Evolutionary conservation across 2,888 invertebrate genomes (phyloP).

Genomic region (Dicroscelio sp.): DNA sequence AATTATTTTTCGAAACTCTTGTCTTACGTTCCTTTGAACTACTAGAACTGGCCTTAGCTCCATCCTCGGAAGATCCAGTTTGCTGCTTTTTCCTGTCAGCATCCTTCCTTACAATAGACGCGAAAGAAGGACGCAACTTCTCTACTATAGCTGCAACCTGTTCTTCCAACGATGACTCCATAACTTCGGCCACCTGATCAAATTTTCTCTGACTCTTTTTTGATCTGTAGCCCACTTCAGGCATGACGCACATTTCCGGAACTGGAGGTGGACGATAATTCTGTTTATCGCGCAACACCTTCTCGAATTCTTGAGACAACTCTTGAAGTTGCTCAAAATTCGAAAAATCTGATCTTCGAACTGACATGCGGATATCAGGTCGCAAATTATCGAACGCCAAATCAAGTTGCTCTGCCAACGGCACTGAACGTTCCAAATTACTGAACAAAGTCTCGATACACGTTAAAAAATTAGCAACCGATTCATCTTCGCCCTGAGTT

Average conservation of each 20-base stretch:
- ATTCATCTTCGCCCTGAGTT: slow-evolving; percentile 50
- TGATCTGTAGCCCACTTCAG: neutral
- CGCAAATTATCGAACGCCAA: too few species aligned
- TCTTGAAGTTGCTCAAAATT: neutral
- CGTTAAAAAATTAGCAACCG: neutral
- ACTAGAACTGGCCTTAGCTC: too few species aligned
- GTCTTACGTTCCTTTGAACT: too few species aligned
- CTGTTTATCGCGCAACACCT: too few species aligned
- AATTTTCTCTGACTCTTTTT: too few species aligned
- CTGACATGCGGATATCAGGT: neutral
- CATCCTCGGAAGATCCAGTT: too few species aligned
- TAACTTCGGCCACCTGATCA: neutral
- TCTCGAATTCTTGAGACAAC: neutral
- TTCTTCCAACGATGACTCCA: neutral
- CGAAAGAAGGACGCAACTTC: slow-evolving; percentile 13
- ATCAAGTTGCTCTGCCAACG: slow-evolving; percentile 45
- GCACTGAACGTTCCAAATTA: neutral
- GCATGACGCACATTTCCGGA: neutral
- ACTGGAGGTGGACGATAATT: slow-evolving; percentile 34
- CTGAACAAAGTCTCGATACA: slow-evolving; percentile 29
- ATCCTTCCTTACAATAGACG: neutral
- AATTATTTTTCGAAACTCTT: too few species aligned
- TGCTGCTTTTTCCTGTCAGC: too few species aligned
- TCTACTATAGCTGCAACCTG: neutral
- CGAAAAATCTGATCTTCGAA: neutral